These are phyloP conservation scores for Oryzias woworae DNA, from an alignment of 2,113 vertebrate species.

Conservation along the genomic window DNA sequence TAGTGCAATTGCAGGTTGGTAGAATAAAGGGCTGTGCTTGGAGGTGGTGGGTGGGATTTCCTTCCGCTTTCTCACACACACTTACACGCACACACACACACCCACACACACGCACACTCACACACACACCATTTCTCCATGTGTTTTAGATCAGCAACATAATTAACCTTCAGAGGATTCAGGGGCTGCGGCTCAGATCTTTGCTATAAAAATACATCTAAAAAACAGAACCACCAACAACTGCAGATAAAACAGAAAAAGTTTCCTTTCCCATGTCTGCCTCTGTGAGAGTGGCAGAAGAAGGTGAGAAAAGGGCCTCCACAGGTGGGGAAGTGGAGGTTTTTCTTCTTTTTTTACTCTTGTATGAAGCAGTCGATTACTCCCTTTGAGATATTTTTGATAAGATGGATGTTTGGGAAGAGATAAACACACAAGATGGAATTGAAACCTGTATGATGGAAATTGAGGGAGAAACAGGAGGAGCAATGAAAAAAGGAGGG, in stretches of 20 bases:
- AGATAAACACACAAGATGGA: slow-evolving; percentile 47
- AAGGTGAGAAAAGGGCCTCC: slow-evolving; percentile 2
- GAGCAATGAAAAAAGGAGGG: not conserved
- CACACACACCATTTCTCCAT: slow-evolving; percentile 35
- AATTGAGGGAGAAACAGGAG: slow-evolving; percentile 37
- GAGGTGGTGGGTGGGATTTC: slow-evolving; percentile 95
- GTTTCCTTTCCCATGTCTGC: slow-evolving; percentile 54
- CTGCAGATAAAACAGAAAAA: slow-evolving; percentile 22
- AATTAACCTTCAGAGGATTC: slow-evolving; percentile 78
- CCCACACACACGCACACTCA: slow-evolving; percentile 38
- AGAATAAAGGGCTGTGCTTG: slow-evolving; percentile 84
- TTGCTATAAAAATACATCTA: slow-evolving; percentile 70
- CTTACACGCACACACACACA: slow-evolving; percentile 28
- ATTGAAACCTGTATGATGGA: slow-evolving; percentile 46
- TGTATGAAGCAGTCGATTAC: not conserved
- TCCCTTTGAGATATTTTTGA: not conserved
- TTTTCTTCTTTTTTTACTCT: not conserved
- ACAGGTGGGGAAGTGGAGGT: slow-evolving; percentile 14
- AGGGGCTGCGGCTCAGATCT: slow-evolving; percentile 70
- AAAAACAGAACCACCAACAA: slow-evolving; percentile 55
- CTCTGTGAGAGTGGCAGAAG: slow-evolving; percentile 15
- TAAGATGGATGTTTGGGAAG: slow-evolving; percentile 25
- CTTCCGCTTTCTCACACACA: slow-evolving; percentile 81
- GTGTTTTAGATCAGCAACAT: slow-evolving; percentile 81
- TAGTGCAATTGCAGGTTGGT: slow-evolving; percentile 92